Evolutionary conservation across 1,140 invertebrate genomes (phyloP).

Genomic region (Metopolophium dirhodum): DNA sequence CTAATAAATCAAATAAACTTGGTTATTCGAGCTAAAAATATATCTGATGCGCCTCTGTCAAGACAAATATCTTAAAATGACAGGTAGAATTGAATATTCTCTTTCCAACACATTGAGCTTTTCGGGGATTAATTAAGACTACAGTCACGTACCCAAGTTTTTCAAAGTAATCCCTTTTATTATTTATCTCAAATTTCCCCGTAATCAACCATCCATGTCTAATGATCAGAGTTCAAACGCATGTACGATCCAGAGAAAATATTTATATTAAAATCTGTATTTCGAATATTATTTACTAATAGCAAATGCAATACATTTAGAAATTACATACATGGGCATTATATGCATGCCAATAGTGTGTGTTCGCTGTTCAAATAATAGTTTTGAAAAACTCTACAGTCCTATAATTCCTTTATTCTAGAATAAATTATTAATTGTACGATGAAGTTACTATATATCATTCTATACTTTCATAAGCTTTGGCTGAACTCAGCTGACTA

Average conservation of each 20-base stretch:
- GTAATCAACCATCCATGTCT: not conserved
- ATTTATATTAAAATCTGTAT: not conserved
- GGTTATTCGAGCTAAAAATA: not conserved
- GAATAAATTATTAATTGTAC: conserved; percentile 3
- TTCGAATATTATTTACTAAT: not conserved
- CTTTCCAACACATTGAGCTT: conserved; percentile 1
- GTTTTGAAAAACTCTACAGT: not conserved
- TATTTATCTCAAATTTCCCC: conserved; percentile 25
- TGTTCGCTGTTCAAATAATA: not conserved
- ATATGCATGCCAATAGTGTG: not conserved
- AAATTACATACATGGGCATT: no score
- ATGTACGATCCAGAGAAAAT: not conserved
- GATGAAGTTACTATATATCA: conserved; percentile 13
- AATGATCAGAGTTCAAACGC: not conserved
- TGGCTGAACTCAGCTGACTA: not conserved
- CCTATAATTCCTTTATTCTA: not conserved
- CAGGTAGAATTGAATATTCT: conserved; percentile 36
- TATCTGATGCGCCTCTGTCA: not conserved
- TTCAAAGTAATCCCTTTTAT: conserved; percentile 20
- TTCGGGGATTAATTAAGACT: conserved; percentile 36
- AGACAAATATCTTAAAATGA: conserved; percentile 23
- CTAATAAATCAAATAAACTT: not conserved
- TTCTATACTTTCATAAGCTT: conserved; percentile 8
- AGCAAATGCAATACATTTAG: not conserved
- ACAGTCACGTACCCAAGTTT: conserved; percentile 31